phyloP scores from a whole-genome alignment of 2,888 invertebrate species.

The Drosophila parthenogenetica region DNA sequence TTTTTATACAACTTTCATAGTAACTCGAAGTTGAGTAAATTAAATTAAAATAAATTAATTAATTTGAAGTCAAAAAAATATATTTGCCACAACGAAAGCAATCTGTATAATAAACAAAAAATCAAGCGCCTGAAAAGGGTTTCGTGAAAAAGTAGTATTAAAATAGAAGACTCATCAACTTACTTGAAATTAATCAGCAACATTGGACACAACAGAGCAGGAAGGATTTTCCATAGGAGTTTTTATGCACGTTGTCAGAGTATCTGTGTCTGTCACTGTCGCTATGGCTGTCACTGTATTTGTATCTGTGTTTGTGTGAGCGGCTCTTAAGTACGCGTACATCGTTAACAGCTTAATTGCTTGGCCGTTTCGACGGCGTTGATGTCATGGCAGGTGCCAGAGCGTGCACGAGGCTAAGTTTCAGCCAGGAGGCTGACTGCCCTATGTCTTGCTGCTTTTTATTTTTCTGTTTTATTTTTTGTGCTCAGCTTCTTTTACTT shows the following conservation, averaged over 20 bases:
- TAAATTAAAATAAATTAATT: background rate
- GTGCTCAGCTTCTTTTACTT: slow-evolving; percentile 7
- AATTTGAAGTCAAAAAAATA: background rate
- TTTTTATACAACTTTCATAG: too few relatives aligned
- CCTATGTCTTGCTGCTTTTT: slow-evolving; percentile 6
- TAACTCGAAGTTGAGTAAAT: background rate
- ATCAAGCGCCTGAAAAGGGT: slow-evolving; percentile 5
- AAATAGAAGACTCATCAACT: slow-evolving; percentile 60
- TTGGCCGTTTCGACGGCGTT: slow-evolving; percentile 66
- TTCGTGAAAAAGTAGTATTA: slow-evolving; percentile 33
- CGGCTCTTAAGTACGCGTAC: slow-evolving; percentile 63
- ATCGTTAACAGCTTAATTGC: slow-evolving; percentile 80
- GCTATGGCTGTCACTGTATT: background rate
- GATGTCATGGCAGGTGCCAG: slow-evolving; percentile 60
- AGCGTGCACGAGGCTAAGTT: slow-evolving; percentile 40
- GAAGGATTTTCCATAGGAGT: slow-evolving; percentile 56
- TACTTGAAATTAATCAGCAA: slow-evolving; percentile 76
- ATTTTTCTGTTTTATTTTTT: background rate
- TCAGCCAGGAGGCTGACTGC: slow-evolving; percentile 42
- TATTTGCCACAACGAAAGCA: background rate
- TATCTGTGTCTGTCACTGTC: slow-evolving; percentile 19
- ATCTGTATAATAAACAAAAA: background rate
- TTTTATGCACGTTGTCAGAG: slow-evolving; percentile 23
- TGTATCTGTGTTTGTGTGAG: slow-evolving; percentile 36
- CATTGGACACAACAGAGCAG: slow-evolving; percentile 45